Evolutionary conservation across 2,797 vertebrate genomes (phyloP).

Genomic region (Ctenopoma kingsleyae): DNA sequence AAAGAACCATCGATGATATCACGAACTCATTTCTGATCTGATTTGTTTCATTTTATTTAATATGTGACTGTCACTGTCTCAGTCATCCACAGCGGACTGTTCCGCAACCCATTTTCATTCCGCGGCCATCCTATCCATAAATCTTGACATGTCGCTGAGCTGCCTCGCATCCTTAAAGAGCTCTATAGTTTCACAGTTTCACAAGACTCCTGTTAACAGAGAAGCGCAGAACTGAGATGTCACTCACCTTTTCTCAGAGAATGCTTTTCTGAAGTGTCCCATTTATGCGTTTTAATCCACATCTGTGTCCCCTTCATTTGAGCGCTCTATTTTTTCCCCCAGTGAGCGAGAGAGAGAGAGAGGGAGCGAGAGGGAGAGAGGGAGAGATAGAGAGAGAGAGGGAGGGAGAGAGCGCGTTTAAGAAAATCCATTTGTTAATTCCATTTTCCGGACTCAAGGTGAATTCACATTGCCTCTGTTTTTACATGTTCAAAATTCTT

Average conservation of each 20-base stretch:
- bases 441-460: conserved; percentile 74
- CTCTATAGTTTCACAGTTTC: conserved; percentile 45
- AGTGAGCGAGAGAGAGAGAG: conserved; percentile 26
- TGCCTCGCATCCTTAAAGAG: conserved; percentile 57
- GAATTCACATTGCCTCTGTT: conserved; percentile 69
- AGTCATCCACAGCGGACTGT: conserved; percentile 39
- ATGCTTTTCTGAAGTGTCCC: conserved; percentile 67
- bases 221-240: conserved; percentile 20
- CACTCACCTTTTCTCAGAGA: conserved; percentile 75
- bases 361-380: conserved; percentile 23
- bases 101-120: conserved; percentile 60
- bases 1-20: conserved; percentile 13
- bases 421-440: conserved; percentile 82
- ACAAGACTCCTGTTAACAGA: conserved; percentile 24
- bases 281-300: conserved; percentile 81
- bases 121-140: conserved; percentile 60
- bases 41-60: not conserved
- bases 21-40: conserved; percentile 12
- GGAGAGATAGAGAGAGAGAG: conserved; percentile 18
- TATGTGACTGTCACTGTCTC: conserved; percentile 27
- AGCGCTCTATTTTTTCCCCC: conserved; percentile 67
- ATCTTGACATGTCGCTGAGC: conserved; percentile 58
- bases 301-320: conserved; percentile 77
- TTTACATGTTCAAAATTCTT: conserved; percentile 53
- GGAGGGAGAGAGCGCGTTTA: conserved; percentile 58